Base-by-base conservation (phyloP, 2,797 vertebrate genomes). In the Sparus aurata region DNA sequence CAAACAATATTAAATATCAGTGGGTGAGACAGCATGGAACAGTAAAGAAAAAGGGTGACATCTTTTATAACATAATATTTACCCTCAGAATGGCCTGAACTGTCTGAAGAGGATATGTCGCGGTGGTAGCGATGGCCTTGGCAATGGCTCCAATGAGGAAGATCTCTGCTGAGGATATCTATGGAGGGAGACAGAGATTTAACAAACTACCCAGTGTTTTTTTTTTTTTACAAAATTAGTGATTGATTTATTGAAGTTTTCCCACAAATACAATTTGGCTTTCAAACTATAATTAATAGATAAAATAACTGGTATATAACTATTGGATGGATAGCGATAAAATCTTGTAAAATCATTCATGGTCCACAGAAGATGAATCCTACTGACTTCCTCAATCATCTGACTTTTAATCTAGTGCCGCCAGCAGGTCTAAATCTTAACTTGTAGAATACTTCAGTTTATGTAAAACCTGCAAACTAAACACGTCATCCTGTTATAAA, bases 61-160 rank as follows among this genome's bases (percentile, higher is more conserved):
- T 9, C 12, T 15, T 45, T 45, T 45, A 13, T 25, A 38, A 41
- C 2, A 38, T 10, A 2, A 38, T 63, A 69, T 72, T 89, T 93
- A 96, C 96, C 94, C 96, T 95, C 23, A 96, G 91, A 73, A 96
- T 94, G 66, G 96, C 94, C 87, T 96, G 96, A 55, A 96, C 89
- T 0, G 95, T 96, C 91, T 96, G 95, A 50, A 96, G 93, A 34
- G 96, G 96, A 85, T 96, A 96, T 3, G 96, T 96, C 0, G 84
- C 94, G 0, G 95, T 94, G n/a, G 96, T 95, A 30, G 96, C 96
- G 0, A 96, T 69, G 65, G 95, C 96, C 86, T 96, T 96, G 77
- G 96, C 96, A 9, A 96, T 25, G 50, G 96, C 96, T 78, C 96
- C 96, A 18, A 96, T 96, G 54, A 96, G 23, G 78, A 96, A 96